Evolutionary conservation across 1,140 invertebrate genomes (phyloP).

Genomic region (Plectrocnemia conspersa): DNA sequence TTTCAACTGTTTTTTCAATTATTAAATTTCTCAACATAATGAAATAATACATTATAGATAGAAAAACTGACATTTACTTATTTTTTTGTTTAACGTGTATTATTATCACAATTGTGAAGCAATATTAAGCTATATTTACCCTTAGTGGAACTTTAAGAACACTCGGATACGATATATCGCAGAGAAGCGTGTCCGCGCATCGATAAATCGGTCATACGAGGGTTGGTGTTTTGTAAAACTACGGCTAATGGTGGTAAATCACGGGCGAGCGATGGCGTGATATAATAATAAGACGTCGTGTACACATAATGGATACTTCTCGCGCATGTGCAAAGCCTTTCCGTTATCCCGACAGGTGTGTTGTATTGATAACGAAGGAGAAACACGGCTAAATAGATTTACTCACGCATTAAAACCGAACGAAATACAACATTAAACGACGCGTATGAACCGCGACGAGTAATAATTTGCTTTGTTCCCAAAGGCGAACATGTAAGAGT

Average conservation of each 20-base stretch:
- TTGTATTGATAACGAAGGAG: constrained; percentile 4
- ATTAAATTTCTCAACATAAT: neutral
- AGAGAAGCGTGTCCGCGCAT: too few relatives aligned
- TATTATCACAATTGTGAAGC: neutral
- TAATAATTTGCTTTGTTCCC: neutral
- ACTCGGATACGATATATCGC: neutral
- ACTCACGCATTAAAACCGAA: constrained; percentile 2
- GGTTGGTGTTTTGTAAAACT: too few relatives aligned
- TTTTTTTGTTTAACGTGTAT: neutral
- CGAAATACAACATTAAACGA: neutral
- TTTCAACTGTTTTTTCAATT: neutral
- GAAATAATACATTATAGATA: neutral
- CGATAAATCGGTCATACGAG: too few relatives aligned
- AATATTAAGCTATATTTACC: neutral
- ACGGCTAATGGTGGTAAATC: too few relatives aligned
- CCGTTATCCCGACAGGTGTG: constrained; percentile 18
- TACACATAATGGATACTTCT: neutral
- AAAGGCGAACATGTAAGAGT: neutral
- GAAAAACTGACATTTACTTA: neutral
- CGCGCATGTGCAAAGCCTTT: too few relatives aligned
- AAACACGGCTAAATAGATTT: constrained; percentile 7
- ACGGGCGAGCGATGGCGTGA: too few relatives aligned
- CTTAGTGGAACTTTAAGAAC: neutral
- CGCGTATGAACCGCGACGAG: neutral
- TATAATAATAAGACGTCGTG: neutral